Evolutionary conservation across 2,113 vertebrate genomes (phyloP).

Genomic region (Oncorhynchus clarkii): DNA sequence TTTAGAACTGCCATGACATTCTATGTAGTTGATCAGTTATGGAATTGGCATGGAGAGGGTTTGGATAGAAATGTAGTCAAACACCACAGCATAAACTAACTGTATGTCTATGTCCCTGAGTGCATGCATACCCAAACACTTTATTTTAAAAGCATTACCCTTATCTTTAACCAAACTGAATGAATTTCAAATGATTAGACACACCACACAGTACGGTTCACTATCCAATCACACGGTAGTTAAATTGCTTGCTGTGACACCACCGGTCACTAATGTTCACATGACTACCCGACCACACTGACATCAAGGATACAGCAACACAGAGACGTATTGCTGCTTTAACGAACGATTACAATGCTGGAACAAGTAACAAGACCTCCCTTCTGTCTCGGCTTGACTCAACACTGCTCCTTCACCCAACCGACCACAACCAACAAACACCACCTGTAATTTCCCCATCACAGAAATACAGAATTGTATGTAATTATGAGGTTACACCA

Average conservation of each 20-base stretch:
- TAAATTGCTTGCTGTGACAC: background rate
- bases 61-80: background rate
- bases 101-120: background rate
- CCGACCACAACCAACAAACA: conserved; percentile 58
- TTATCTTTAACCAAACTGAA: background rate
- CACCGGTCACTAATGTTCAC: conserved; percentile 53
- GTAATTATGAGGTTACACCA: conserved; percentile 70
- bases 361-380: background rate
- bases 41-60: background rate
- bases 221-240: background rate
- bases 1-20: background rate
- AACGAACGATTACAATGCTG: background rate
- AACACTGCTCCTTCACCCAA: conserved; percentile 63
- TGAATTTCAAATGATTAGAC: background rate
- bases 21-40: background rate
- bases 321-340: conserved; percentile 50
- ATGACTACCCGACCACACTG: conserved; percentile 44
- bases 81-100: too few relatives aligned
- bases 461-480: conserved; percentile 76
- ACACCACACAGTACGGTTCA: background rate
- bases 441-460: conserved; percentile 64
- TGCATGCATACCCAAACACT: background rate
- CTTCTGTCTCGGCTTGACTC: conserved; percentile 49
- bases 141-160: background rate
- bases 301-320: conserved; percentile 49